Base-by-base conservation (phyloP, 2,113 vertebrate genomes). In the Ammodytes dubius region DNA sequence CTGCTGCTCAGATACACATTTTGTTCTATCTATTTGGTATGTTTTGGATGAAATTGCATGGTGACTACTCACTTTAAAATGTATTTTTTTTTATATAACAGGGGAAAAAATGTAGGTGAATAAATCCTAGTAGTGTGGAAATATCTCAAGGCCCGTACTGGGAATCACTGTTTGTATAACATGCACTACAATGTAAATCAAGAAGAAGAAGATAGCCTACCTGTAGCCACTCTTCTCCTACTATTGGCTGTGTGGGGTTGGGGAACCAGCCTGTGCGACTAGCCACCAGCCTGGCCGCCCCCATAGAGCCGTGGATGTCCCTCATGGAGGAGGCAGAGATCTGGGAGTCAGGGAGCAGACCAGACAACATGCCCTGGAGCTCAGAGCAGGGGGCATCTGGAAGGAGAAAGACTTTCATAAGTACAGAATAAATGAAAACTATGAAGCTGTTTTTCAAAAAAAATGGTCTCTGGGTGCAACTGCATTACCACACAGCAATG, bases 261-360 rank as follows among this genome's bases (percentile, higher is more conserved):
- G 98, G 97, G 86, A 98, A 99, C 98, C 98, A 99, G 27, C 98
- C 98, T 0, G 97, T 98, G 42, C 97, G 96, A 90, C 98, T 98
- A 94, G 97, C 98, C 87, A 99, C 96, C 79, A 99, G 94, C 47
- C 98, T 96, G 42, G 98, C 97, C 0, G 96, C 94, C 3, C 97
- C 97, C 86, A 97, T 96, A 69, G 95, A 96, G 95, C 98, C 98
- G 64, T 99, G 97, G 53, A 99, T 97, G 87, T 98, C 97, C 69
- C 97, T 94, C 87, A 96, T 96, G 66, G 98, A 99, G 45, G 98
- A 99, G 2, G 97, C 97, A 0, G 97, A 96, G 91, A 99, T 98
- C 94, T 99, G 98, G 0, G 97, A 95, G 84, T 99, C 98, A 0
- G 97, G 93, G 11, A 99, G 96, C 61, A 97, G 95, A 9, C 98